Conservation (phyloP, 2,888 invertebrate genomes). For the Lomographa bimaculata region DNA sequence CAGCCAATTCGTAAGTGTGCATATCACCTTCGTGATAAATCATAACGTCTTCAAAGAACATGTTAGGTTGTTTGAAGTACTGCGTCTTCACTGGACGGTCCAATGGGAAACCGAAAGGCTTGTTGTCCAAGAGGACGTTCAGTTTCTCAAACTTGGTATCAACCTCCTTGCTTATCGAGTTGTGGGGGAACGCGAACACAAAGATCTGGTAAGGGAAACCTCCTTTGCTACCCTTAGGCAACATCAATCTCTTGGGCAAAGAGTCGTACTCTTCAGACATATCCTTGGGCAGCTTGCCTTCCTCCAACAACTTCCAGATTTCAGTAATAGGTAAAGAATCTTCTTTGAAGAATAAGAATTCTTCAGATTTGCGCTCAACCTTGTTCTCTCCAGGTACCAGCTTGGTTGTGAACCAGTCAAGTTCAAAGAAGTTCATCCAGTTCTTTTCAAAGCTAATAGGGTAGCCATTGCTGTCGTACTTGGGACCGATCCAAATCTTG, state of each 20-base stretch:
- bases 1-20: slow-evolving; percentile 47
- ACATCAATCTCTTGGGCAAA: slow-evolving; percentile 87
- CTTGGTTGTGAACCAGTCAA: slow-evolving; percentile 84
- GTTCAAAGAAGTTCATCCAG: slow-evolving; percentile 84
- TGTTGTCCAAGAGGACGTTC: slow-evolving; percentile 62
- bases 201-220: slow-evolving; percentile 87
- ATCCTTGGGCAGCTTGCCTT: slow-evolving; percentile 78
- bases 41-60: slow-evolving; percentile 83
- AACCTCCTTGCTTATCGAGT: slow-evolving; percentile 58
- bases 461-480: slow-evolving; percentile 84
- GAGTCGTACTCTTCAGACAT: slow-evolving; percentile 81
- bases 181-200: slow-evolving; percentile 84
- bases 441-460: slow-evolving; percentile 79
- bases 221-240: slow-evolving; percentile 88
- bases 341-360: slow-evolving; percentile 84
- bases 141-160: slow-evolving; percentile 22
- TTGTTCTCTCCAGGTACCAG: slow-evolving; percentile 85
- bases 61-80: slow-evolving; percentile 82
- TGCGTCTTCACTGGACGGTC: slow-evolving; percentile 71
- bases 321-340: slow-evolving; percentile 85
- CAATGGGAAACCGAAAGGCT: slow-evolving; percentile 83
- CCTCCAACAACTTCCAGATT: slow-evolving; percentile 83
- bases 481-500: slow-evolving; percentile 88
- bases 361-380: slow-evolving; percentile 85
- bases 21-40: slow-evolving; percentile 77